Conservation (phyloP, 2,113 vertebrate species). For the Isurus oxyrinchus region DNA sequence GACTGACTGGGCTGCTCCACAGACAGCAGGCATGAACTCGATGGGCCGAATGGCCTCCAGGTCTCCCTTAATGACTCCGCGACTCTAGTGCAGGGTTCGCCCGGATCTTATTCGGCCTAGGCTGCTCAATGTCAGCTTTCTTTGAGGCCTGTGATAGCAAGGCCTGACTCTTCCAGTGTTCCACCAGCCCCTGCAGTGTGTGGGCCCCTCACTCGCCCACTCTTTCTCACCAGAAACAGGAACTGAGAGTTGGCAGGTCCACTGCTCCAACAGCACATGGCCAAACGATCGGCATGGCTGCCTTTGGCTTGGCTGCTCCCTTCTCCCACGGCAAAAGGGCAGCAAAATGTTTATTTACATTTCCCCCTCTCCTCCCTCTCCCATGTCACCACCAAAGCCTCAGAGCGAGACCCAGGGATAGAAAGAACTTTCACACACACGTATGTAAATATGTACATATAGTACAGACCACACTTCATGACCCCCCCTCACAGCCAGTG, state of each 20-base stretch:
- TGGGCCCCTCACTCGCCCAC: not conserved
- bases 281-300: not conserved
- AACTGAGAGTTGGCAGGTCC: not conserved
- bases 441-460: too few species aligned
- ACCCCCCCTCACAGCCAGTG: not conserved
- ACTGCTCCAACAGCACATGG: not conserved
- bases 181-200: not conserved
- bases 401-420: not conserved
- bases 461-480: not conserved
- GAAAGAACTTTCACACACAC: not conserved
- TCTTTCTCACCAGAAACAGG: not conserved
- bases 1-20: too few species aligned
- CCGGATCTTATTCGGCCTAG: too few species aligned
- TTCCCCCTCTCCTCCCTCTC: not conserved
- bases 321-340: not conserved
- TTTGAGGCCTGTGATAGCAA: not conserved
- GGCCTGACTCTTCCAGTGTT: not conserved
- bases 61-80: too few species aligned
- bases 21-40: too few species aligned
- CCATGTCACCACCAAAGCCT: not conserved
- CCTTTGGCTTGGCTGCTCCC: not conserved
- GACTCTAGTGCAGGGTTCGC: not conserved
- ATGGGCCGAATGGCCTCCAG: too few species aligned
- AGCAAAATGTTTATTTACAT: not conserved
- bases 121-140: not conserved